Conservation (phyloP, 2,113 vertebrate species). For the Neolamprologus kungweensis region DNA sequence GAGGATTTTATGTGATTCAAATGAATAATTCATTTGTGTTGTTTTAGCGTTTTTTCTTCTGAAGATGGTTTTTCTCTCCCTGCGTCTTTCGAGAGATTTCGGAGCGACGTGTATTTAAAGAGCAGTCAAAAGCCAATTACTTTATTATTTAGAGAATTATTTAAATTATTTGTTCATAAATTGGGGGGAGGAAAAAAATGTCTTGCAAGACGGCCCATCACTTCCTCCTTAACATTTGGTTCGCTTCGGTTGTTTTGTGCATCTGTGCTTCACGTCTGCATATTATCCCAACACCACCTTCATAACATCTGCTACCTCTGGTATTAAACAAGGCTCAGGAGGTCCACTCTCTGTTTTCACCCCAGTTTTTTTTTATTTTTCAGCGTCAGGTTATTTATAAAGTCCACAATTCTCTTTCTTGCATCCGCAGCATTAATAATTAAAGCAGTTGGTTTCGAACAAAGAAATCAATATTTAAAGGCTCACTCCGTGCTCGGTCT, state of each 20-base stretch:
- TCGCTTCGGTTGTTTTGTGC: background rate
- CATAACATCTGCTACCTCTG: background rate
- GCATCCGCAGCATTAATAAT: conserved; percentile 51
- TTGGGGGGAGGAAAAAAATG: background rate
- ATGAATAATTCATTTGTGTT: conserved; percentile 51
- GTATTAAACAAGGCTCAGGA: background rate
- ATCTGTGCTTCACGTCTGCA: background rate
- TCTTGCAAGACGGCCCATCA: background rate
- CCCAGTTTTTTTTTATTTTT: background rate
- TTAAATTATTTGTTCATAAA: background rate
- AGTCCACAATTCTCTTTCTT: conserved; percentile 36
- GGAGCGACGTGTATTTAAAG: background rate
- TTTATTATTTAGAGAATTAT: background rate
- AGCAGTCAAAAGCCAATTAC: background rate
- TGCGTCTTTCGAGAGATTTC: background rate
- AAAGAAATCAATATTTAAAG: conserved; percentile 68
- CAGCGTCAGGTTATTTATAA: conserved; percentile 49
- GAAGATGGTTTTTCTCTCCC: background rate
- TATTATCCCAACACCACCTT: background rate
- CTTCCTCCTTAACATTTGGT: background rate
- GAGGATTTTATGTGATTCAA: conserved; percentile 34
- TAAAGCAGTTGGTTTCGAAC: conserved; percentile 53
- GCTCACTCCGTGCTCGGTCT: conserved; percentile 32
- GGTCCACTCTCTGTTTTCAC: conserved; percentile 5
- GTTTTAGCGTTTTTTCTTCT: conserved; percentile 32